A percentile compares a stretch with the other conserved stretches of the same genome.
Conservation (phyloP, 2,888 invertebrate species). For the Strigamia transsilvanica region DNA sequence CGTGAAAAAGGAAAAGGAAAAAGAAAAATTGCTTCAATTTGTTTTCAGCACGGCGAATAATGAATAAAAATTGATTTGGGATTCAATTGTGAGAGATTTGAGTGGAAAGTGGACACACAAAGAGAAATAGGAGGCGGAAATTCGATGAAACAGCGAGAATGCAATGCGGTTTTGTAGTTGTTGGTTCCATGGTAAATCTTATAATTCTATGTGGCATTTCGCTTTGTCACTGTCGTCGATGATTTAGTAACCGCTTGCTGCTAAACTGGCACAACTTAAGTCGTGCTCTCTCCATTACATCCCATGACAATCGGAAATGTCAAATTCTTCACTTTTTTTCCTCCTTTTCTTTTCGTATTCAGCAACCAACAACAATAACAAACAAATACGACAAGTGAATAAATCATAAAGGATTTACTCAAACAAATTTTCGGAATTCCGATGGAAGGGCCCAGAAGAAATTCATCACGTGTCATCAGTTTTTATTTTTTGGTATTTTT, state of each 20-base stretch:
- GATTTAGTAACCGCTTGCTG: not conserved
- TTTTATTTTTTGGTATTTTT: no score
- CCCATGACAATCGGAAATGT: not conserved
- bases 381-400: not conserved
- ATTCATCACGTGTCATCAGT: no score
- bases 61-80: no score
- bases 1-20: no score
- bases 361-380: not conserved
- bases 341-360: not conserved
- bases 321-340: constrained; percentile 12
- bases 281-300: constrained; percentile 10
- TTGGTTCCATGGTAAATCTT: constrained; percentile 7
- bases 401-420: not conserved
- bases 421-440: no score
- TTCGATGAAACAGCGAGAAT: no score
- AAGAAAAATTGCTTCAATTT: no score
- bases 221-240: constrained; percentile 12
- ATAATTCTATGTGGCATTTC: not conserved
- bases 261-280: not conserved
- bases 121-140: no score
- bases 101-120: no score
- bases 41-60: no score
- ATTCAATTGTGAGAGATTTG: no score
- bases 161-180: not conserved
- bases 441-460: no score